Evolutionary conservation across 2,113 vertebrate genomes (phyloP), one percentile per base, ranked within the genome.

Genomic region (Furnarius figulus): DNA sequence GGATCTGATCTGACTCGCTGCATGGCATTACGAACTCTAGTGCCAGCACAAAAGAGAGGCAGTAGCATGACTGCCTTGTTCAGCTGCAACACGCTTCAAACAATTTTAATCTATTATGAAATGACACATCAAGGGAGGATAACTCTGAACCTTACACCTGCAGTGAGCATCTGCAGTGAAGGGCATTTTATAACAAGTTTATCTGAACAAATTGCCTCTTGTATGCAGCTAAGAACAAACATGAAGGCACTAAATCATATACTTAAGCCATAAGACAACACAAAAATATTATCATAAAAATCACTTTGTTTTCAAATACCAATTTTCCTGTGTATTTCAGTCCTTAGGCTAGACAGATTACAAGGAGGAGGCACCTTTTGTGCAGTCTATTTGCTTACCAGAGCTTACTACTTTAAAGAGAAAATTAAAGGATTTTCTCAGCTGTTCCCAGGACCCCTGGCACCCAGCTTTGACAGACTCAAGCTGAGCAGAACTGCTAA

Each of bases 71-170:
- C 73, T 33, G 73, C 78, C 91, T 87, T 78, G 89, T 75, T 93
- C 56, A 84, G 70, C 66, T 77, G 61, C 70, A 89, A 93, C 61
- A 93, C 55, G 52, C 90, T 93, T 77, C 59, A 93, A 90, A 88
- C 72, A 66, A 50, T 47, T 62, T 61, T 50, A 61, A 83, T 44
- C 47, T 93, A 80, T 89, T 90, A 74, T 27, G 70, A 90, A 97
- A 93, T 75, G 52, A 65, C 59, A 86, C 37, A 23, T 63, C 22
- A 80, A 73, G 68, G 33, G 42, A 88, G 61, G 31, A n/a, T 42
- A 91, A 77, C 46, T 59, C 72, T 39, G 42, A 58, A 67, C 52
- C 56, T 92, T 20, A 93, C 62, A 95, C 78, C 82, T 88, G 85
- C 62, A 92, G 62, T 42, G n/a, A 93, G 62, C 62, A 92, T 24